Conservation (phyloP, 2,888 invertebrate species). For the Aphodius sticticus region DNA sequence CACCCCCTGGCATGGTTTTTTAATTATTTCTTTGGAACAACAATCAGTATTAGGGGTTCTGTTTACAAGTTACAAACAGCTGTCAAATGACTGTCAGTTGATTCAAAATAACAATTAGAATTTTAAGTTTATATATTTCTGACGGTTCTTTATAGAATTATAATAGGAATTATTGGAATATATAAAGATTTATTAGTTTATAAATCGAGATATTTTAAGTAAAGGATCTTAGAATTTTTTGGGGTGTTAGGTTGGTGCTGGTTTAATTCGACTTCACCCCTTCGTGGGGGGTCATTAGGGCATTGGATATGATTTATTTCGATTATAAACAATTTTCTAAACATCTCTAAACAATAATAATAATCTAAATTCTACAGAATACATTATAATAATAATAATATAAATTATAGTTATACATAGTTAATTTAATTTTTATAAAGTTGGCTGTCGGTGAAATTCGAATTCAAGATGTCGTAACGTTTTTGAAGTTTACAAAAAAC, state of each 20-base stretch:
- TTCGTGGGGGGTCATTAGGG: too few relatives aligned
- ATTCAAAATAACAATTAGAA: not conserved
- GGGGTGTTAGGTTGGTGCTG: too few relatives aligned
- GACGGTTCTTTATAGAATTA: not conserved
- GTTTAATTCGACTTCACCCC: too few relatives aligned
- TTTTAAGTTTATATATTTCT: not conserved
- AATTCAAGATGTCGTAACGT: not conserved
- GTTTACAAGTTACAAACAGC: not conserved
- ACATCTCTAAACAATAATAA: too few relatives aligned
- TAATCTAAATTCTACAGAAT: too few relatives aligned
- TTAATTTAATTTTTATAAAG: not conserved
- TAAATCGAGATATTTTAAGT: too few relatives aligned
- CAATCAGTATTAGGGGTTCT: not conserved
- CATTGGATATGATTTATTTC: too few relatives aligned
- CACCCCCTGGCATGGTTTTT: conserved; percentile 45
- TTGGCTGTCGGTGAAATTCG: not conserved
- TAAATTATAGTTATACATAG: too few relatives aligned
- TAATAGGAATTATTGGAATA: not conserved
- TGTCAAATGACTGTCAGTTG: not conserved
- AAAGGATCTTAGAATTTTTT: too few relatives aligned
- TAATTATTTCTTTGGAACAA: not conserved
- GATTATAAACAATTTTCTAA: too few relatives aligned
- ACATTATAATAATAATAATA: too few relatives aligned
- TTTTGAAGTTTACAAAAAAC: not conserved
- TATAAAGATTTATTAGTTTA: too few relatives aligned